A percentile compares a stretch with the other conserved stretches of the same genome.
phyloP scores from a whole-genome alignment of 2,888 invertebrate genomes.

The Rhyacophila evoluta region DNA sequence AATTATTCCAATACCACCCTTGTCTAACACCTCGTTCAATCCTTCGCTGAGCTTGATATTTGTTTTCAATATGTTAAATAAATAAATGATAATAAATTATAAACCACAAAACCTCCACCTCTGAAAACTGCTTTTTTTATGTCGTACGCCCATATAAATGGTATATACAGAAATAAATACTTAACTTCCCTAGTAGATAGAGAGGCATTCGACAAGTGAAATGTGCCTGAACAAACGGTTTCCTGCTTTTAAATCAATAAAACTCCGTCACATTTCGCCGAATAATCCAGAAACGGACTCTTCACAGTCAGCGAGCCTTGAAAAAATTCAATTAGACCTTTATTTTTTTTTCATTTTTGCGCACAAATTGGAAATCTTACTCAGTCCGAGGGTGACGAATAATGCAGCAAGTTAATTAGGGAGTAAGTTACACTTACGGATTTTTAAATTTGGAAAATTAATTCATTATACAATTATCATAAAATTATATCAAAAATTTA shows the following conservation, averaged over 20 bases:
- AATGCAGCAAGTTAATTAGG: background rate
- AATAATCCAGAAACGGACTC: background rate
- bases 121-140: background rate
- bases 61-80: too few species aligned
- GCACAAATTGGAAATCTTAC: background rate
- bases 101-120: too few species aligned
- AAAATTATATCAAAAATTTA: too few species aligned
- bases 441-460: background rate
- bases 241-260: constrained; percentile 42
- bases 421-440: background rate
- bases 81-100: too few species aligned
- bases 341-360: constrained; percentile 6
- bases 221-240: constrained; percentile 43
- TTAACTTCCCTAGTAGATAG: background rate
- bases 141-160: background rate
- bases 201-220: constrained; percentile 17
- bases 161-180: background rate
- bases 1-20: background rate
- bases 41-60: too few species aligned
- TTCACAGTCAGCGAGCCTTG: background rate
- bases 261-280: constrained; percentile 23
- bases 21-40: too few species aligned
- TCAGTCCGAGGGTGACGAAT: background rate
- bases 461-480: too few species aligned
- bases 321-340: constrained; percentile 20